Percentiles rank a stretch among this genome's conserved stretches.
Evolutionary conservation across 1,140 invertebrate species (phyloP).

Genomic region (Trypoxylus dichotomus): DNA sequence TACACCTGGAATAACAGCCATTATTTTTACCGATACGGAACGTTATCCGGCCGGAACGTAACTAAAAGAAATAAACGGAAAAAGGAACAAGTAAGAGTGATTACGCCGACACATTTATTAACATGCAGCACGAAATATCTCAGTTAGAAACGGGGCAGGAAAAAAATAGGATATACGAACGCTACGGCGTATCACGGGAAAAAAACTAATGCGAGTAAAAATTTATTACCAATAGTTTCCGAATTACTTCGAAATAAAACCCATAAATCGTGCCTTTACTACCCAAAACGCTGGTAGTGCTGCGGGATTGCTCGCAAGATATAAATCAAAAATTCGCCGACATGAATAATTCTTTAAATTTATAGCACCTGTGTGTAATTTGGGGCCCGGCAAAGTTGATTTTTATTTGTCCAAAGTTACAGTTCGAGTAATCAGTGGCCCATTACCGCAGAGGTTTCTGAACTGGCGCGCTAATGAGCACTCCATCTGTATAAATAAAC

Average conservation of each 20-base stretch:
- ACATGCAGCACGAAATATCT: constrained; percentile 8
- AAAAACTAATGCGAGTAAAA: not conserved
- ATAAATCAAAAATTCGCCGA: constrained; percentile 24
- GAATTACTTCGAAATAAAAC: constrained; percentile 22
- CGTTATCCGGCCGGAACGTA: not conserved
- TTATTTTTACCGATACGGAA: not conserved
- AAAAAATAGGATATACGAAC: not conserved
- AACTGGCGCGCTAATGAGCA: not conserved
- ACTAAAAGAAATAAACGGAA: not conserved
- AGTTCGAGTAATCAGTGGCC: not conserved
- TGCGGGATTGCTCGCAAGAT: not conserved
- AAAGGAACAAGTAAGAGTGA: constrained; percentile 1
- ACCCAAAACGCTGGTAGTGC: not conserved
- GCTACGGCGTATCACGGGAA: not conserved
- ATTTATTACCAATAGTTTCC: constrained; percentile 23
- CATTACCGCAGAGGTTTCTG: not conserved
- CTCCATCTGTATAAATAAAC: not conserved
- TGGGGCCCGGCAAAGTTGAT: not conserved
- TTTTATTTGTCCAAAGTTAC: constrained; percentile 14
- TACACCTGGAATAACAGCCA: not conserved
- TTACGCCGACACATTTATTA: constrained; percentile 10
- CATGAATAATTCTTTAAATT: constrained; percentile 11
- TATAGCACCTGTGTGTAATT: constrained; percentile 13
- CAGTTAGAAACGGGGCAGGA: not conserved
- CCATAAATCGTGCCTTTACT: constrained; percentile 8